phyloP scores from a whole-genome alignment of 2,113 vertebrate species.

The Phaethornis superciliosus region DNA sequence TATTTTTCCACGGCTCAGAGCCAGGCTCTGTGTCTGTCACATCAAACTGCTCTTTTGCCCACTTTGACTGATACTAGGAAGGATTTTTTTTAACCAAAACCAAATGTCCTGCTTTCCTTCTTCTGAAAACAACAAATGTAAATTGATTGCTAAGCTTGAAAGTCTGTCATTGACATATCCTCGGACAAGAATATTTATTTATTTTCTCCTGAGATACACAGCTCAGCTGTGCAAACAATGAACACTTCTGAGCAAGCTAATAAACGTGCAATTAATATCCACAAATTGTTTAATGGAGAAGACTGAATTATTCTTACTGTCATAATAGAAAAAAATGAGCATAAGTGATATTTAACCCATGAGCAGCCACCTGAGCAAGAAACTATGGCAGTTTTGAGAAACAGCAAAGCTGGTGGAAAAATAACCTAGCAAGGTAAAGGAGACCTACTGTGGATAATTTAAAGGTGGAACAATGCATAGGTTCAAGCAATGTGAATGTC shows the following conservation, averaged over 20 bases:
- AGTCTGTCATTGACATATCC: neutral
- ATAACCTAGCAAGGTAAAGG: neutral
- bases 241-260: neutral
- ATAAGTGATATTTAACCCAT: neutral
- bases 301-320: neutral
- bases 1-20: neutral
- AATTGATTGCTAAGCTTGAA: neutral
- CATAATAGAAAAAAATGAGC: neutral
- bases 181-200: neutral
- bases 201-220: conserved; percentile 18
- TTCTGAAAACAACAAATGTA: neutral
- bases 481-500: neutral
- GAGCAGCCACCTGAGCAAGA: neutral
- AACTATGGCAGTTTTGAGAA: neutral
- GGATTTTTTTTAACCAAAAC: neutral
- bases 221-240: conserved; percentile 18
- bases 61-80: neutral
- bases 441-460: neutral
- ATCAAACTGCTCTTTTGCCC: neutral
- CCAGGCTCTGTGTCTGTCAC: neutral
- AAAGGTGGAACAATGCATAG: rapidly evolving
- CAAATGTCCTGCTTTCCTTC: neutral
- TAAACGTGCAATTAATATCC: conserved; percentile 29
- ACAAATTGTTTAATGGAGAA: neutral
- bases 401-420: neutral